Evolutionary conservation across 2,888 invertebrate genomes (phyloP).

Genomic region (Azorinus chamasolen): DNA sequence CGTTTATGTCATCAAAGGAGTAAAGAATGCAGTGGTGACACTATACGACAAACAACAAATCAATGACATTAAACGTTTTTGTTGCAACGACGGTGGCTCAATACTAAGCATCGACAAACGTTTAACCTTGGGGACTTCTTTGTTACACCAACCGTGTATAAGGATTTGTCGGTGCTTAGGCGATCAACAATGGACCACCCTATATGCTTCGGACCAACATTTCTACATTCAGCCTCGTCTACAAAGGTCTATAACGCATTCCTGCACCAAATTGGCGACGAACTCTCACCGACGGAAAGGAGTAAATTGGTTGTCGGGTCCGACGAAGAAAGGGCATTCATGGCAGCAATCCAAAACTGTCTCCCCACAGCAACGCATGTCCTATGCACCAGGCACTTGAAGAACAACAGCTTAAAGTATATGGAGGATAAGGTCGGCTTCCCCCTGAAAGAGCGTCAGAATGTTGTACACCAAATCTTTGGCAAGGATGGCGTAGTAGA

Average conservation of each 20-base stretch:
- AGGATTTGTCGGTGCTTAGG: conserved; percentile 33
- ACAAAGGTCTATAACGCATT: conserved; percentile 19
- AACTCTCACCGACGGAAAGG: conserved; percentile 11
- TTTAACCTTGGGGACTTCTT: conserved; percentile 32
- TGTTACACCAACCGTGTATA: conserved; percentile 39
- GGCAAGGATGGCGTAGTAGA: no score
- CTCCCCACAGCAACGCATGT: conserved; percentile 37
- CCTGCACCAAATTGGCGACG: conserved; percentile 22
- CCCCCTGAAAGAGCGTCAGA: conserved; percentile 25
- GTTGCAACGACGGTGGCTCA: no score
- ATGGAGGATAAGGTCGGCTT: no score
- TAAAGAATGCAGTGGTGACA: no score
- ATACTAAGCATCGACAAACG: no score
- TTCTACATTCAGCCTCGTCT: conserved; percentile 20
- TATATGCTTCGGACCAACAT: conserved; percentile 1
- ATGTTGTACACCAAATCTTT: not conserved
- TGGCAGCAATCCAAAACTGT: conserved; percentile 28
- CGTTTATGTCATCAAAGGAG: no score
- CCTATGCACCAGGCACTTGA: conserved; percentile 51
- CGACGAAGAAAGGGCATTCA: conserved; percentile 51
- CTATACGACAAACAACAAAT: no score
- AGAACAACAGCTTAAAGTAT: no score
- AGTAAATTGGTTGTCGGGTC: conserved; percentile 29
- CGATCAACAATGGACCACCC: not conserved
- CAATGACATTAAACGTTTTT: no score